Conservation (phyloP, 2,888 invertebrate species). For the Drosophila peninsularis region DNA sequence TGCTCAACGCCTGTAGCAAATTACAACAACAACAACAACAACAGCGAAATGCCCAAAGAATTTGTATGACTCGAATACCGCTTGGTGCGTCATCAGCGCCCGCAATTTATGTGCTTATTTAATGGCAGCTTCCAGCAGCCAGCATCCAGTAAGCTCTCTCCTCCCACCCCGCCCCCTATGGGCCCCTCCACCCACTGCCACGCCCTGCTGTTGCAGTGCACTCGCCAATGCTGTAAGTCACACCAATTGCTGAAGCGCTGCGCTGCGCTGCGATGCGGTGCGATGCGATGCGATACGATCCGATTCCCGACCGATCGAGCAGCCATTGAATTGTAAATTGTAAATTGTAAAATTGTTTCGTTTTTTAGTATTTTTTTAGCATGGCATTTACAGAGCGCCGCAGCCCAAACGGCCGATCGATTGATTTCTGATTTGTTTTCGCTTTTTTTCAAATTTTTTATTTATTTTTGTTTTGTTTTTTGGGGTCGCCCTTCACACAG, state of each 20-base stretch:
- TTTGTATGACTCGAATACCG: constrained; percentile 37
- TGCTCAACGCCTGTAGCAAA: constrained; percentile 2
- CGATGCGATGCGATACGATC: constrained; percentile 16
- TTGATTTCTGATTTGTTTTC: constrained; percentile 50
- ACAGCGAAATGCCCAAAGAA: constrained; percentile 34
- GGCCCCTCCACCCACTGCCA: constrained; percentile 25
- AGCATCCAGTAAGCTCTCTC: constrained; percentile 4
- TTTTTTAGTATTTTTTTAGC: constrained; percentile 10
- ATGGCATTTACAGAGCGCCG: constrained; percentile 17
- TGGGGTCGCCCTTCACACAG: constrained; percentile 54
- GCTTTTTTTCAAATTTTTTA: constrained; percentile 11
- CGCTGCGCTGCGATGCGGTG: not conserved
- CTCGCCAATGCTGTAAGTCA: constrained; percentile 66
- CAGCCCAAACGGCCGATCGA: constrained; percentile 22
- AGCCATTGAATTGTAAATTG: constrained; percentile 76
- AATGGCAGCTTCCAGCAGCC: constrained; percentile 41
- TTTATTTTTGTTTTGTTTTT: constrained; percentile 21
- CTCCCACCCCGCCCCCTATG: not conserved
- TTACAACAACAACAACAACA: constrained; percentile 14
- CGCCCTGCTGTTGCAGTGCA: constrained; percentile 43
- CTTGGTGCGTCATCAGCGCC: constrained; percentile 63
- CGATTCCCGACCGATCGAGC: constrained; percentile 26
- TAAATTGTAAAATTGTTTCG: constrained; percentile 42
- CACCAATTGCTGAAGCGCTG: constrained; percentile 61
- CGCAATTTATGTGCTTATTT: constrained; percentile 71